These are phyloP conservation scores for Actinostola sp. DNA, from an alignment of 92 coral and sea anemone genomes.

Conservation along the genomic window DNA sequence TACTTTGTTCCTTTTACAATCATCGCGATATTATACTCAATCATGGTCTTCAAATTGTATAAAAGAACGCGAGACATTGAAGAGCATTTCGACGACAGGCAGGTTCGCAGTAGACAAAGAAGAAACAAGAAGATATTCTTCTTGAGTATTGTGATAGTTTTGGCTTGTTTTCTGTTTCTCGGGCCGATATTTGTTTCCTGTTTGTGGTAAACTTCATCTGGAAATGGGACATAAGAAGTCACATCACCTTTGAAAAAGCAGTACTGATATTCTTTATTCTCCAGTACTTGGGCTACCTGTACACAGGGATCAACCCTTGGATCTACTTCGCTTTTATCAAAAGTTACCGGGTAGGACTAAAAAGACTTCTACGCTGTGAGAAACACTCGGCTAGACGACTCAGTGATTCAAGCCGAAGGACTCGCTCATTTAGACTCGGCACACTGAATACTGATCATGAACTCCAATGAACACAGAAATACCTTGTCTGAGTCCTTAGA, in stretches of 20 bases:
- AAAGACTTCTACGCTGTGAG: too few species aligned
- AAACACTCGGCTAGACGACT: too few species aligned
- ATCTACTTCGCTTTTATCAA: constrained; percentile 12
- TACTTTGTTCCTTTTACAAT: not conserved
- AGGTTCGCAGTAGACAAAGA: not conserved
- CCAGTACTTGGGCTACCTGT: not conserved
- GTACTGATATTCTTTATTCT: not conserved
- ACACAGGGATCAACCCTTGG: constrained; percentile 2
- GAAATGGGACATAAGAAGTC: not conserved
- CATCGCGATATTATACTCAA: not conserved
- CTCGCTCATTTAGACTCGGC: too few species aligned
- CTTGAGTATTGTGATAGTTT: not conserved
- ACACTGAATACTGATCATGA: too few species aligned
- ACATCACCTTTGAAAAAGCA: too few species aligned
- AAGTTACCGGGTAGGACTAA: constrained; percentile 7
- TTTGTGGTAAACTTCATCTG: not conserved
- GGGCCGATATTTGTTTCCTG: not conserved
- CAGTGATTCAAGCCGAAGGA: too few species aligned
- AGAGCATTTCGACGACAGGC: not conserved
- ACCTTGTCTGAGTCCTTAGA: too few species aligned
- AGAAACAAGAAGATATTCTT: not conserved
- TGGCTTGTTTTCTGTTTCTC: not conserved
- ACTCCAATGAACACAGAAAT: too few species aligned
- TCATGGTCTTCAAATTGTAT: not conserved
- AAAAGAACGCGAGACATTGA: not conserved